Percentiles rank a stretch among this genome's conserved stretches.
These are phyloP conservation scores for Petrolisthes cinctipes DNA, from an alignment of 2,888 invertebrate species.

Conservation along the genomic window DNA sequence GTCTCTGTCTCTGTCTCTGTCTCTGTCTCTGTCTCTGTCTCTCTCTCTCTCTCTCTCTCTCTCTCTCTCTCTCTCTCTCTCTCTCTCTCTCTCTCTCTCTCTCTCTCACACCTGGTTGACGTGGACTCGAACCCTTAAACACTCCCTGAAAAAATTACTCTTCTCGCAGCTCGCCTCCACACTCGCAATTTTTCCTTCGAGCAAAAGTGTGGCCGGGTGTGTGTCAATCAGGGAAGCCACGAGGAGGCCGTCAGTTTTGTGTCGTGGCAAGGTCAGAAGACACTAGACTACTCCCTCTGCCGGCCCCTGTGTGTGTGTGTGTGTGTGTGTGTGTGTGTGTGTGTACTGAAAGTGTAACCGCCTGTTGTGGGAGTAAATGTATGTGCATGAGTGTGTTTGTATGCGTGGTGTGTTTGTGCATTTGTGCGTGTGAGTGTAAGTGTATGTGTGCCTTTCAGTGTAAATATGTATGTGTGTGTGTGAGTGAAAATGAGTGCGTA, in stretches of 20 bases:
- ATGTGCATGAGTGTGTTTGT: too few species aligned
- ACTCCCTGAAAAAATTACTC: not conserved
- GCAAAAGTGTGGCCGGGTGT: not conserved
- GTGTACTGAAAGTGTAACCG: too few species aligned
- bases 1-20: not conserved
- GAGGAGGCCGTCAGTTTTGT: not conserved
- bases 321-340: too few species aligned
- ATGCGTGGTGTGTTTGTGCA: too few species aligned
- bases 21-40: not conserved
- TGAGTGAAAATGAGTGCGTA: too few species aligned
- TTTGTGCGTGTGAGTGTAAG: too few species aligned
- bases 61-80: constrained; percentile 14
- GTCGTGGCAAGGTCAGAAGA: not conserved
- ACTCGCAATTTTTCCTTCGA: not conserved
- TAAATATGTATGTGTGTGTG: too few species aligned
- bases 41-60: not conserved
- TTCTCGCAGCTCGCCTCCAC: not conserved
- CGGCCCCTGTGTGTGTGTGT: too few species aligned
- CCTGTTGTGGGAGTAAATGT: too few species aligned
- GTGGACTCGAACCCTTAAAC: constrained; percentile 4
- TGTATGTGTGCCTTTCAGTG: too few species aligned
- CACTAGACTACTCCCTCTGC: too few species aligned
- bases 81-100: constrained; percentile 17
- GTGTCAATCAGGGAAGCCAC: not conserved
- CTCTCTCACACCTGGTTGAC: constrained; percentile 17